Evolutionary conservation across 2,797 vertebrate genomes (phyloP).

Genomic region (Mallotus villosus): DNA sequence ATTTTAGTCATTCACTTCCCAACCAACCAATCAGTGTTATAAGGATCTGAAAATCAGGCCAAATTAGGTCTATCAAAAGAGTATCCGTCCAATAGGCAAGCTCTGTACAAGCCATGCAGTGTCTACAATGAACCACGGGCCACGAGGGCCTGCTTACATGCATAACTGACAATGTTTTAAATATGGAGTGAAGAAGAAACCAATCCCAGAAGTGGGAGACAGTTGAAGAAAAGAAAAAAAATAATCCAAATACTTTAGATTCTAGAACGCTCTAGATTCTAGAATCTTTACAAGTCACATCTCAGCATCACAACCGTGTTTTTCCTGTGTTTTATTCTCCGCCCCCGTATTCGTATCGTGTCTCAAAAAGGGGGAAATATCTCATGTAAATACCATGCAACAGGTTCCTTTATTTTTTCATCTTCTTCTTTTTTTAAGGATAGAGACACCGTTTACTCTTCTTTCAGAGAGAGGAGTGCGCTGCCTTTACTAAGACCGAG

Average conservation of each 20-base stretch:
- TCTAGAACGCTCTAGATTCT: conserved; percentile 52
- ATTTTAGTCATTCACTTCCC: conserved; percentile 50
- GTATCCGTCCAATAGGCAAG: conserved; percentile 73
- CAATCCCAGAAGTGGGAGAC: conserved; percentile 58
- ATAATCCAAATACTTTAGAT: conserved; percentile 49
- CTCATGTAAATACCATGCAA: conserved; percentile 61
- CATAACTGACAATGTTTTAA: conserved; percentile 71
- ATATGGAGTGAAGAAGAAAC: conserved; percentile 59
- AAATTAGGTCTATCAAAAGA: conserved; percentile 61
- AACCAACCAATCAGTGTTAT: conserved; percentile 51
- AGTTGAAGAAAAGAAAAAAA: conserved; percentile 11
- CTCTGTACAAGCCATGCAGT: conserved; percentile 85
- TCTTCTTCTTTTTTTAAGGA: conserved; percentile 43
- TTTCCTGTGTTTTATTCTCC: conserved; percentile 42
- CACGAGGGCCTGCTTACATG: conserved; percentile 78
- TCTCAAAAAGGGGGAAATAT: conserved; percentile 59
- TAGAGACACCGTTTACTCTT: conserved; percentile 45
- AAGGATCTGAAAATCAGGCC: conserved; percentile 72
- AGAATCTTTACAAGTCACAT: conserved; percentile 43
- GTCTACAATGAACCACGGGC: conserved; percentile 74
- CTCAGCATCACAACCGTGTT: conserved; percentile 29
- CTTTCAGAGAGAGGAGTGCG: conserved; percentile 48
- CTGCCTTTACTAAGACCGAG: conserved; percentile 82
- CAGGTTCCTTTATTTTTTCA: too few relatives aligned
- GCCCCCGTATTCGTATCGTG: conserved; percentile 60